Evolutionary conservation across 2,888 invertebrate genomes (phyloP), one percentile per base, ranked within the genome.

Genomic region (Melangyna quadrimaculata): DNA sequence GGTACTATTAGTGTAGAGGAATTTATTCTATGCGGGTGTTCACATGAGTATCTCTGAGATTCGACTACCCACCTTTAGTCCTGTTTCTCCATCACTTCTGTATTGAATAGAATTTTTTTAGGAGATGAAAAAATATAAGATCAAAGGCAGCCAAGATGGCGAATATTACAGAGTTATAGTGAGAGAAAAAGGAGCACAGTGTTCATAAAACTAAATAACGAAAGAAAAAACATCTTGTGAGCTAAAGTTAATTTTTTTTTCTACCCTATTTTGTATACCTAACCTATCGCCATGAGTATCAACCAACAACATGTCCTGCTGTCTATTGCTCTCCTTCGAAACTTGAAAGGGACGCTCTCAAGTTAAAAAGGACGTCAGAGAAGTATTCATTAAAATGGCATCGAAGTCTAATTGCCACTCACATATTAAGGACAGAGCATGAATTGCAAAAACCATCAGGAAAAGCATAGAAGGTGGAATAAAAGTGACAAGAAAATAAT

Each of bases 321-420:
- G 35, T 59, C 35, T 57, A 59, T 61, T 45, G 65, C 72, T 53
- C 6, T 53, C n/a, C 35, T 57, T 27, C 29, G 37, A 43, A 61
- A 24, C 24, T 67, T 48, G 65, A 24, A 72, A 78, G 51, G 61
- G 70, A 63, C 63, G 75, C 75, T 74, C 57, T 73, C 24, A 19
- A 77, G 63, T 69, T 69, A 51, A 67, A 84, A 78, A 63, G 75
- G 75, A 75, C 72, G 71, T 35, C 61, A 27, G 40, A 77, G 63
- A 80, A 69, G 80, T 80, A 86, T 86, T 87, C 82, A 87, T 87
- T 87, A 87, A 82, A 86, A 87, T 78, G 78, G 78, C 87, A 87
- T 87, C 82, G 82, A 87, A 87, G 81, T 82, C 87, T 87, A 87
- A 87, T 87, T 87, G 87, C 87, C 87, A 87, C 87, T 87, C 77